Percentiles rank a stretch among this genome's conserved stretches.
Evolutionary conservation across 2,888 invertebrate species (phyloP).

Genomic region (Eupithecia exiguata): DNA sequence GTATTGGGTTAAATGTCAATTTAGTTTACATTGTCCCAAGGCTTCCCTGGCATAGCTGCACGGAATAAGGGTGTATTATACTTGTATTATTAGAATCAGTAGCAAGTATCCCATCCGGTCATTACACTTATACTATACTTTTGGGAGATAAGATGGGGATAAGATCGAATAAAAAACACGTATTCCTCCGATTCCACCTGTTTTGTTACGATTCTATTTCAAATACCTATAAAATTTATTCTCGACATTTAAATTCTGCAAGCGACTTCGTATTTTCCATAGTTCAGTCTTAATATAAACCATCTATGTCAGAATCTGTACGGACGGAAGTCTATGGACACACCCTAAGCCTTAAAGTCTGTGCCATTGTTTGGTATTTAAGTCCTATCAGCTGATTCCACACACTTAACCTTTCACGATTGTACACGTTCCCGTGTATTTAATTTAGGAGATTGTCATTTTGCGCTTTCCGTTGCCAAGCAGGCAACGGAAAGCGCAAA

Average conservation of each 20-base stretch:
- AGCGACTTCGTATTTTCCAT: not conserved
- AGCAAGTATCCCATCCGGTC: not conserved
- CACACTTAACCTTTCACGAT: constrained; percentile 80
- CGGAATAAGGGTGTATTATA: constrained; percentile 41
- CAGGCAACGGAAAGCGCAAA: too few relatives aligned
- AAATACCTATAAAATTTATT: not conserved
- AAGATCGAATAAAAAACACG: not conserved
- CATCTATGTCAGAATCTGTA: constrained; percentile 1
- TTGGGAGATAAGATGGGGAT: too few relatives aligned
- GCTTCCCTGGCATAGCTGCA: constrained; percentile 49
- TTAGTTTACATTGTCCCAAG: constrained; percentile 59
- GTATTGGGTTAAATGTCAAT: constrained; percentile 67
- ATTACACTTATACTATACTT: not conserved
- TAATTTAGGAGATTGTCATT: constrained; percentile 42
- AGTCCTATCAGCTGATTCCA: constrained; percentile 76
- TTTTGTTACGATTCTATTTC: not conserved
- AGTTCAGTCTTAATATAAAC: constrained; percentile 2
- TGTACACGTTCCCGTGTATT: constrained; percentile 52
- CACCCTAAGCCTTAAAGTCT: constrained; percentile 56
- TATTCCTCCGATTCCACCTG: not conserved
- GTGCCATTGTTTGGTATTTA: constrained; percentile 77
- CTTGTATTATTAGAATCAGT: not conserved
- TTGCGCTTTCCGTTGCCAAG: constrained; percentile 34
- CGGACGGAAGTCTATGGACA: constrained; percentile 16
- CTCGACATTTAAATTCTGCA: not conserved